These are phyloP conservation scores for Danaus melanippus DNA, from an alignment of 1,140 invertebrate species.

Conservation along the genomic window DNA sequence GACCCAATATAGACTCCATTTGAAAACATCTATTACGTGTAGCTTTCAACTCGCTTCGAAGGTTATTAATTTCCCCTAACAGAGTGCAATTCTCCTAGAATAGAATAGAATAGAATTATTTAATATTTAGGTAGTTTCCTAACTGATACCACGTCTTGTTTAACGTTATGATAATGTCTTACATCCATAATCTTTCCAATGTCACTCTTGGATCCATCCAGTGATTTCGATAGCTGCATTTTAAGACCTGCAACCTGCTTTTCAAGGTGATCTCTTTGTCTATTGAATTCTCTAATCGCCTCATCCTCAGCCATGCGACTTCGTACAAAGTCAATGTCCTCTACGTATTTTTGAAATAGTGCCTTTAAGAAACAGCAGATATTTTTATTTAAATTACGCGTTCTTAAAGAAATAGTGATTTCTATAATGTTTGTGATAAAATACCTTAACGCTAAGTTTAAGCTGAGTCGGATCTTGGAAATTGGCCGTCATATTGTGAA, in stretches of 20 bases:
- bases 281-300: constrained; percentile 82
- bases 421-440: constrained; percentile 1
- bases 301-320: constrained; percentile 78
- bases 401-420: no score
- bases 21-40: constrained; percentile 76
- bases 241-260: constrained; percentile 77
- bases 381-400: background rate
- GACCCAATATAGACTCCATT: constrained; percentile 80
- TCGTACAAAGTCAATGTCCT: constrained; percentile 76
- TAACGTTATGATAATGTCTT: constrained; percentile 12
- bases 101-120: background rate
- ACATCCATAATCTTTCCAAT: constrained; percentile 69
- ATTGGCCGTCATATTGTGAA: constrained; percentile 81
- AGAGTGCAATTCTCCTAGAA: constrained; percentile 82
- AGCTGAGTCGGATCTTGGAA: constrained; percentile 84
- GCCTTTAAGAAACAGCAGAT: constrained; percentile 43
- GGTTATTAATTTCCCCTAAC: constrained; percentile 81
- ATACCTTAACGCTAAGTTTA: constrained; percentile 82
- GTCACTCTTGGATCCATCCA: constrained; percentile 54
- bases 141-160: background rate
- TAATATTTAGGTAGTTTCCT: constrained; percentile 1
- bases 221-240: constrained; percentile 47
- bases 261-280: constrained; percentile 86
- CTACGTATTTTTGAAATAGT: constrained; percentile 84
- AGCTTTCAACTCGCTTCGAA: constrained; percentile 78